A percentile compares a stretch with the other conserved stretches of the same genome.
Conservation (phyloP, 2,888 invertebrate species). For the Microctonus aethiopoides region DNA sequence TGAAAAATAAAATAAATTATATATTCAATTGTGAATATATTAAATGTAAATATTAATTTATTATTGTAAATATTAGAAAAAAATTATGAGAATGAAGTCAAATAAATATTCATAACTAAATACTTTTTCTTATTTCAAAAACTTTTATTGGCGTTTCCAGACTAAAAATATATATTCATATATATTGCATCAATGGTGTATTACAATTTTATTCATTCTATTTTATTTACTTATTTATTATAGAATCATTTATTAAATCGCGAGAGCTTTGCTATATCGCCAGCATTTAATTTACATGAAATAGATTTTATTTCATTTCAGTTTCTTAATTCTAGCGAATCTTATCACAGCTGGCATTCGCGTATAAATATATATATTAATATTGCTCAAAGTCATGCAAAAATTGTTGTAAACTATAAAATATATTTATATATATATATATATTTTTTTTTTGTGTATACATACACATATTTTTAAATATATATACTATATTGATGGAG, state of each 20-base stretch:
- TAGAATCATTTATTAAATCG: constrained; percentile 46
- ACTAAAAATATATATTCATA: constrained; percentile 60
- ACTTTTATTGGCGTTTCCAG: constrained; percentile 50
- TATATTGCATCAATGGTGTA: constrained; percentile 55
- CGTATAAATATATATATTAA: constrained; percentile 52
- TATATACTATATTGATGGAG: constrained; percentile 56
- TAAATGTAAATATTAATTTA: constrained; percentile 5
- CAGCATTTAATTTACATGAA: not conserved
- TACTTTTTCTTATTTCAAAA: constrained; percentile 37
- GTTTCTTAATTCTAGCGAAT: constrained; percentile 6
- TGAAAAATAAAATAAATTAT: not conserved
- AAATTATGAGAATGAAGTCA: not conserved
- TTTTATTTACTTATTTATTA: constrained; percentile 35
- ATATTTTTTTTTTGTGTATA: too few relatives aligned
- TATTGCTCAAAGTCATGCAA: constrained; percentile 63
- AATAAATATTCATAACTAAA: not conserved
- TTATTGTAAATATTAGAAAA: not conserved
- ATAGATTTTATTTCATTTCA: not conserved
- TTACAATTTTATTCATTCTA: constrained; percentile 50
- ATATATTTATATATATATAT: constrained; percentile 54
- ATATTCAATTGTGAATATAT: not conserved
- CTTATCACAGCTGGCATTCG: constrained; percentile 26
- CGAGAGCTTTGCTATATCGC: constrained; percentile 17
- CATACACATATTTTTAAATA: constrained; percentile 36
- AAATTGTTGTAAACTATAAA: constrained; percentile 58